Evolutionary conservation across 2,888 invertebrate genomes (phyloP).

Genomic region (Folsomia candida): DNA sequence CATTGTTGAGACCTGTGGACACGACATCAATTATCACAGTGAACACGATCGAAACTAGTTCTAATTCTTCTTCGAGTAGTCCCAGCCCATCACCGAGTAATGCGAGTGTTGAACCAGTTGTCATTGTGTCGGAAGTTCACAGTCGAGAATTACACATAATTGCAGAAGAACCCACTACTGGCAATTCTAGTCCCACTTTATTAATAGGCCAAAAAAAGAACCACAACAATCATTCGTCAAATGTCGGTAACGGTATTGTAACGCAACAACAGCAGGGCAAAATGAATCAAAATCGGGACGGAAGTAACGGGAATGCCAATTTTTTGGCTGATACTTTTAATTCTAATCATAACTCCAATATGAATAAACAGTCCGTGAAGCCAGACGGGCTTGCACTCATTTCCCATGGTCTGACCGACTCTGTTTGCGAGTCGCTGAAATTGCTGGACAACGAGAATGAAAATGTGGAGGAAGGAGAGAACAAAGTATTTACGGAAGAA

Average conservation of each 20-base stretch:
- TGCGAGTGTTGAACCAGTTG: conserved; percentile 8
- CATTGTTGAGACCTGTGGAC: conserved; percentile 42
- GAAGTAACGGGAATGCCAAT: conserved; percentile 39
- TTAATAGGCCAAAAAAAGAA: too few species aligned
- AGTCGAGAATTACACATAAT: conserved; percentile 23
- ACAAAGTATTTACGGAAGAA: conserved; percentile 42
- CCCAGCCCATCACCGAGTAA: conserved; percentile 22
- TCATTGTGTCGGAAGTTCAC: background rate
- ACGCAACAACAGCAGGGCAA: background rate
- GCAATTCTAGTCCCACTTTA: background rate
- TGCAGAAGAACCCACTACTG: conserved; percentile 22
- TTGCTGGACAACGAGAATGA: conserved; percentile 36
- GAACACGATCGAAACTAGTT: conserved; percentile 34
- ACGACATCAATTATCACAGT: conserved; percentile 40
- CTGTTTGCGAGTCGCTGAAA: conserved; percentile 37
- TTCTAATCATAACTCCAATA: conserved; percentile 28
- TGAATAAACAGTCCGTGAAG: conserved; percentile 11
- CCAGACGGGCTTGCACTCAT: conserved; percentile 26
- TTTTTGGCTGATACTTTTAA: conserved; percentile 34
- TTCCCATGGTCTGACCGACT: conserved; percentile 36
- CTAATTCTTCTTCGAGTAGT: conserved; percentile 20
- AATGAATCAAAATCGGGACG: conserved; percentile 27
- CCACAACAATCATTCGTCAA: background rate
- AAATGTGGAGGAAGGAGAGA: conserved; percentile 9
- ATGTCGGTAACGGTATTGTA: background rate